Base-by-base conservation (phyloP, 2,797 vertebrate species). In the Danio jaintianensis region DNA sequence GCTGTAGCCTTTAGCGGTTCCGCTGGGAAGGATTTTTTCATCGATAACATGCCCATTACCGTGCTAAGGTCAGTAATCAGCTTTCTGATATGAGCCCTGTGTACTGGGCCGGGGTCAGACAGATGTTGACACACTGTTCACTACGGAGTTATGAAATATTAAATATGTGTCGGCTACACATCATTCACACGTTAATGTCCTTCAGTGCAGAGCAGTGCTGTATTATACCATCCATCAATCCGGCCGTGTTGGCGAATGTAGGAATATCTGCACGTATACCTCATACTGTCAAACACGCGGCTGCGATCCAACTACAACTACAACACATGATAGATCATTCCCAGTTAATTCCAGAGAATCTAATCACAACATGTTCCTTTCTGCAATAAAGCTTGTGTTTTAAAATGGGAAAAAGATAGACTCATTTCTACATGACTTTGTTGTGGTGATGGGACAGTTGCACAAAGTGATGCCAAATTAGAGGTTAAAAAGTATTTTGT, bases 201-300 rank as follows among this genome's bases (percentile, higher is more conserved):
- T 80, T 71, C 85, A 79, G 88, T 85, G 84, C 20, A 0, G 83
- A 86, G 83, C 72, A 78, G 83, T 15, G 40, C 71, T 58, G 55
- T 86, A 82, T 81, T 82, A 86, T 85, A 81, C 84, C 85, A 85
- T 87, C 85, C 84, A 87, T 92, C 88, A 89, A 83, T 55, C 38
- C 56, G 20, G 80, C 58, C 13, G 16, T 8, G 20, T 22, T 29
- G 15, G 36, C 3, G 59, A 48, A 62, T 66, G 22, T 53, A 69
- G 38, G 61, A 18, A 61, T 61, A 77, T 67, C 66, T 53, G 58
- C 15, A 48, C 13, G 4, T 47, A 76, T 42, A 53, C 58, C 42
- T 78, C 81, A 82, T 63, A 40, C 63, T 67, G 75, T 72, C 75
- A 73, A 78, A 70, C 45, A 55, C 50, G 20, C 29, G 29, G 22